Base-by-base conservation (phyloP, 2,113 vertebrate genomes). In the Pygoscelis adeliae region DNA sequence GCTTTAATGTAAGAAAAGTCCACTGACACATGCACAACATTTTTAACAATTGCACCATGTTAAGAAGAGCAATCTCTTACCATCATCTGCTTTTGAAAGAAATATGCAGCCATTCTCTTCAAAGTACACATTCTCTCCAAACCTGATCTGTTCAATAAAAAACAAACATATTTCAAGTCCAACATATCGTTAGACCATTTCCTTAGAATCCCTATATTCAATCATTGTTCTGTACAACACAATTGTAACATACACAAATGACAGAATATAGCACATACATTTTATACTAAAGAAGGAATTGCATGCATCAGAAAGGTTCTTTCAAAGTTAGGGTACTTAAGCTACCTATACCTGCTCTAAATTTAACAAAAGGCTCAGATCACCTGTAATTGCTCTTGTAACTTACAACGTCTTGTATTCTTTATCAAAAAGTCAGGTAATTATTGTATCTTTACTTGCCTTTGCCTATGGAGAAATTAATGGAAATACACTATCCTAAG, bases 51-150 rank as follows among this genome's bases (percentile, higher is more conserved):
- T 2, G 17, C 72, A 53, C 36, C 23, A 15, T 6, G 20, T 40
- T 59, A 90, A 42, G 29, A 93, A 66, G 70, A 97, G n/a, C 50
- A 89, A 66, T 89, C 69, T 17, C 93, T 97, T 98, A 99, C 99
- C 98, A 81, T 98, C 94, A 95, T 90, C 97, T 89, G 90, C 95
- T 97, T 98, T 98, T 91, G 96, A 98, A 85, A 98, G 95, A 97
- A 99, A 99, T 97, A 99, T 97, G 81, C 98, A 98, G 87, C 98
- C 98, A 27, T 98, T 97, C 89, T 99, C 98, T 96, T 99, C 97
- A 91, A 98, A 99, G 96, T 99, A 99, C 50, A 98, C 95, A 92
- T 99, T 98, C 36, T 98, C 97, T 55, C 95, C 98, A 89, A 99
- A 98, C 69, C 87, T 98, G 40, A 99, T 93, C 99, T 99, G 97